Conservation (phyloP, 2,888 invertebrate genomes). For the Drosophila macrothrix region DNA sequence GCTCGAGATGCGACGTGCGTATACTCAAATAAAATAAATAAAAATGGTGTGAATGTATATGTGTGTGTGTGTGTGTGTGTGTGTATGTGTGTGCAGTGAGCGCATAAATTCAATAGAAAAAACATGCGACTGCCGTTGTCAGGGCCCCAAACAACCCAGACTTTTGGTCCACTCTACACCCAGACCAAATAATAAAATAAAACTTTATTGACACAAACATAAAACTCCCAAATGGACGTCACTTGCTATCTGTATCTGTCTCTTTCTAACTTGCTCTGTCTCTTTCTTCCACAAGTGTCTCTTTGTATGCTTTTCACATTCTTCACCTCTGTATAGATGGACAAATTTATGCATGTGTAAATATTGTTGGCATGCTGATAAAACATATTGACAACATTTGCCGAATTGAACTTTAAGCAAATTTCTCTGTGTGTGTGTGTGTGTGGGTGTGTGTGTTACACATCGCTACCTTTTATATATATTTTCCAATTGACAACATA, state of each 20-base stretch:
- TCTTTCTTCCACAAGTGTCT: not conserved
- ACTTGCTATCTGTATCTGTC: slow-evolving; percentile 12
- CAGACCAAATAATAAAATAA: slow-evolving; percentile 73
- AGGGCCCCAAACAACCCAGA: slow-evolving; percentile 5
- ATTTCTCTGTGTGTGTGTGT: slow-evolving; percentile 37
- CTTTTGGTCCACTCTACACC: slow-evolving; percentile 10
- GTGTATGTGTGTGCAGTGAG: slow-evolving; percentile 34
- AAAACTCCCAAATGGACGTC: slow-evolving; percentile 69
- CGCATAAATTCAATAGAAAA: slow-evolving; percentile 71
- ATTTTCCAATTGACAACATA: slow-evolving; percentile 8
- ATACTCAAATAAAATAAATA: slow-evolving; percentile 2
- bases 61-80: slow-evolving; percentile 25
- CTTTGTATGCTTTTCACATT: not conserved
- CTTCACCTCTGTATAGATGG: slow-evolving; percentile 31
- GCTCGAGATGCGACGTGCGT: slow-evolving; percentile 59
- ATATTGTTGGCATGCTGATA: slow-evolving; percentile 72
- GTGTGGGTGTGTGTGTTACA: slow-evolving; percentile 25
- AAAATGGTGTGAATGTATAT: slow-evolving; percentile 17
- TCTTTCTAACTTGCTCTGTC: not conserved
- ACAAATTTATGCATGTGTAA: slow-evolving; percentile 71
- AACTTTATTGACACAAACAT: slow-evolving; percentile 78
- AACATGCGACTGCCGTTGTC: slow-evolving; percentile 63
- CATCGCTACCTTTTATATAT: slow-evolving; percentile 38
- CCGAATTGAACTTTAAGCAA: slow-evolving; percentile 71
- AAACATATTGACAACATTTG: slow-evolving; percentile 79